phyloP scores from a whole-genome alignment of 2,888 invertebrate genomes.

The Tipula unca region DNA sequence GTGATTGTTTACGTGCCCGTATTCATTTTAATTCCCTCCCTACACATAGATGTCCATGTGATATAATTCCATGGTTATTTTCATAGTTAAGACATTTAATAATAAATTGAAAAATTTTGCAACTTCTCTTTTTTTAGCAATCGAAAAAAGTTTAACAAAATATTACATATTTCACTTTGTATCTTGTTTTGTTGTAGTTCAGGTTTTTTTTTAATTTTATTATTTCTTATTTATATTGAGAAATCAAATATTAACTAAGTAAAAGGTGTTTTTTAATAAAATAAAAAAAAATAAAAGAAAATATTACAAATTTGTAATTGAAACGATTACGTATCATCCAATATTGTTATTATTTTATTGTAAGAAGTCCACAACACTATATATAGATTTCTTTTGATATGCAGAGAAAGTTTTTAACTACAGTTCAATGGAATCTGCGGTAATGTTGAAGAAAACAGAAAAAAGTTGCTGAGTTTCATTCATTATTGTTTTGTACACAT shows the following conservation, averaged over 20 bases:
- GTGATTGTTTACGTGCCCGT: no score
- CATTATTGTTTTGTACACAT: background rate
- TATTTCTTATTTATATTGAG: background rate
- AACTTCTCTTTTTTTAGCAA: slow-evolving; percentile 3
- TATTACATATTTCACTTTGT: slow-evolving; percentile 8
- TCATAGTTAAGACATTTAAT: background rate
- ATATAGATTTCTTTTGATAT: background rate
- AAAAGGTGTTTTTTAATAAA: background rate
- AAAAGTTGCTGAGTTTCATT: background rate
- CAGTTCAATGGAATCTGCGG: background rate
- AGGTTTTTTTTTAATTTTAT: background rate
- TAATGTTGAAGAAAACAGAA: background rate
- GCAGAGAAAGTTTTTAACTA: background rate
- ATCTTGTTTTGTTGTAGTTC: background rate
- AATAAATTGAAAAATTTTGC: background rate
- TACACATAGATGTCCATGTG: background rate
- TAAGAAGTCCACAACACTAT: background rate
- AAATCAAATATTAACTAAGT: slow-evolving; percentile 14
- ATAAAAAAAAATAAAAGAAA: background rate
- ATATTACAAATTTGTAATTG: background rate
- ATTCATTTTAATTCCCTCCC: background rate
- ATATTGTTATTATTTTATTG: background rate
- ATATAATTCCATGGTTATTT: background rate
- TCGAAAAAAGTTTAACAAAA: slow-evolving; percentile 14
- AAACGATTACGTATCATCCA: background rate